phyloP scores from a whole-genome alignment of 2,888 invertebrate genomes.

The Hyalella azteca region DNA sequence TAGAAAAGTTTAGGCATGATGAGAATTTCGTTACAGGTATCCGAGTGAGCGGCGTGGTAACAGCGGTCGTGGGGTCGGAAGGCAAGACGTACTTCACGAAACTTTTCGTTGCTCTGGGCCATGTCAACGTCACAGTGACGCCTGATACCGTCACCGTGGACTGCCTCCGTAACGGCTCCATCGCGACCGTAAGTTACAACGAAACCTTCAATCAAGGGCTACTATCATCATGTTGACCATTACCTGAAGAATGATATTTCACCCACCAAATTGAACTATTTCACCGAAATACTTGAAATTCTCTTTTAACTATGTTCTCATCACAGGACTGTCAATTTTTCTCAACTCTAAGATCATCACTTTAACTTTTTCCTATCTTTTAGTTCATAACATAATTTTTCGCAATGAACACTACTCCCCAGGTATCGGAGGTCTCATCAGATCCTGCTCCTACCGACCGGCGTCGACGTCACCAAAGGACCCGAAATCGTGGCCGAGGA shows the following conservation, averaged over 20 bases:
- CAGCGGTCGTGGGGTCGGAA: slow-evolving; percentile 37
- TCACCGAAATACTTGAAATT: too few species aligned
- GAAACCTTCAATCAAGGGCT: too few species aligned
- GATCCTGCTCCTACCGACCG: not conserved
- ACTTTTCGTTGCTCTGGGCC: slow-evolving; percentile 44
- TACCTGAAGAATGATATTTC: too few species aligned
- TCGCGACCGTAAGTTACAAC: not conserved
- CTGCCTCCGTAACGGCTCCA: slow-evolving; percentile 30
- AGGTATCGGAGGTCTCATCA: not conserved
- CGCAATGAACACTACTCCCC: not conserved
- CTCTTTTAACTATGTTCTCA: too few species aligned
- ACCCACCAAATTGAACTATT: too few species aligned
- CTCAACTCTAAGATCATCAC: not conserved
- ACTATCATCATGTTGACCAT: too few species aligned
- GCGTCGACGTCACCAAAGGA: not conserved
- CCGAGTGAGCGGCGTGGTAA: slow-evolving; percentile 49
- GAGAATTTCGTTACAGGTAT: too few species aligned
- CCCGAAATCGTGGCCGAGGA: not conserved
- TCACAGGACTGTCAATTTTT: not conserved
- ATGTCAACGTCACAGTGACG: slow-evolving; percentile 50
- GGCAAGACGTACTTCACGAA: slow-evolving; percentile 52
- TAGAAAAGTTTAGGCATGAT: too few species aligned
- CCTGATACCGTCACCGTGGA: slow-evolving; percentile 36
- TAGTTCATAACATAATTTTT: too few species aligned
- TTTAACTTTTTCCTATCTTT: not conserved